Base-by-base conservation (phyloP, 2,888 invertebrate genomes). In the Pimpla rufipes region DNA sequence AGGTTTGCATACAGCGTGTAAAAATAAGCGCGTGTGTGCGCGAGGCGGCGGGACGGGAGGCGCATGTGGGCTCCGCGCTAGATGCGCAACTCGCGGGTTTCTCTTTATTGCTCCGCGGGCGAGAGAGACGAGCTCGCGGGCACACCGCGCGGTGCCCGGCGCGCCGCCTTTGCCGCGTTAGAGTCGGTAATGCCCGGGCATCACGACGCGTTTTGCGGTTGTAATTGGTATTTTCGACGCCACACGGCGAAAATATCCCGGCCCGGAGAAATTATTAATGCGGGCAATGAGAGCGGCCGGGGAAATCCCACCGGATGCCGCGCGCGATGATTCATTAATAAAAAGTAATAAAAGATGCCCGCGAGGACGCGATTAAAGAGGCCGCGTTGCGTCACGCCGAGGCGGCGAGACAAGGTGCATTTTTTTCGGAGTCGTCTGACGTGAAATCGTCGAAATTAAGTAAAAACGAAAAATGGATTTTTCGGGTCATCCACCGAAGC, bases 151-250 rank as follows among this genome's bases (percentile, higher is more conserved):
- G 37, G 23, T 47, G 47, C 29, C 67, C 11, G n/a, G 67, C 71
- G 50, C 73, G 21, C 42, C 64, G n/a, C n/a, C n/a, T n/a, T 82
- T 78, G 64, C 67, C 74, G 67, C 71, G 80, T 84, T 80, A 76
- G 68, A 84, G 80, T 73, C 76, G 55, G 62, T 84, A 83, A 84
- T 86, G 70, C 66, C 62, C 59, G 55, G 70, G 52, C 62, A 68
- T 75, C 62, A 66, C 74, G 76, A 78, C 71, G 66, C 42, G 59
- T 70, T 71, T 29, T 29, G 29, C 70, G 70, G 71, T 45, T 55
- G 64, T 78, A 74, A 82, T 77, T 74, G 68, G 52, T 55, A 74
- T 74, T 74, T 73, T 68, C 23, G 37, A 42, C 40, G 40, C 55
- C 42, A 21, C n/a, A n/a, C 11, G n/a, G n/a, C 2, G 55, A 35